A percentile compares a stretch with the other conserved stretches of the same genome.
Evolutionary conservation across 2,113 vertebrate species (phyloP).

Genomic region (Raphicerus campestris): DNA sequence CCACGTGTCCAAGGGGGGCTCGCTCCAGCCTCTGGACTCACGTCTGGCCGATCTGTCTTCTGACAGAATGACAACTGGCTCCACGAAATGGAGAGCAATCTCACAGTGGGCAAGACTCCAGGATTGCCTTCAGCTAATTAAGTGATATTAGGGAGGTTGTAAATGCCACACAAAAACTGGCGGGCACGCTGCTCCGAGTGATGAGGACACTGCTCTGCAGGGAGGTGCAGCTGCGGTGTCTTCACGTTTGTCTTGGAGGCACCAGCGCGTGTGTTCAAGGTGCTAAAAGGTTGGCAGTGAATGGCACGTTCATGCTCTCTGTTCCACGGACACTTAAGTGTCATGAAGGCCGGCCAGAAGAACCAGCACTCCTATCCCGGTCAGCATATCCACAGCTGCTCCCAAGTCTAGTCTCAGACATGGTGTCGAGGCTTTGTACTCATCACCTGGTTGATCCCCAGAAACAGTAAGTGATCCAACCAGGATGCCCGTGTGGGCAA

Average conservation of each 20-base stretch:
- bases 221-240: conserved; percentile 63
- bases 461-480: rapidly evolving
- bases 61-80: conserved; percentile 12
- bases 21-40: conserved; percentile 20
- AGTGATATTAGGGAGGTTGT: conserved; percentile 74
- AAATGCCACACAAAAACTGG: conserved; percentile 71
- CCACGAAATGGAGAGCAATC: conserved; percentile 51
- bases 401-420: rapidly evolving
- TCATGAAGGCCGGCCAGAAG: rapidly evolving
- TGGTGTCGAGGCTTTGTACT: rapidly evolving
- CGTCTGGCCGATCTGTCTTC: conserved; percentile 42
- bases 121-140: conserved; percentile 75
- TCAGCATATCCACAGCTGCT: rapidly evolving
- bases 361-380: rapidly evolving
- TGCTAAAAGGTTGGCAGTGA: not conserved
- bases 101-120: conserved; percentile 71
- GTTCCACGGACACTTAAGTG: rapidly evolving
- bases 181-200: conserved; percentile 68
- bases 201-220: conserved; percentile 59
- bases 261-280: not conserved
- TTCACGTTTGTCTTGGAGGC: not conserved
- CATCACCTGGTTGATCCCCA: not conserved
- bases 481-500: not conserved
- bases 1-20: not conserved
- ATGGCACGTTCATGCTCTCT: rapidly evolving